phyloP scores from a whole-genome alignment of 1,140 invertebrate species.

The Pseudomyrmex dendroicus region DNA sequence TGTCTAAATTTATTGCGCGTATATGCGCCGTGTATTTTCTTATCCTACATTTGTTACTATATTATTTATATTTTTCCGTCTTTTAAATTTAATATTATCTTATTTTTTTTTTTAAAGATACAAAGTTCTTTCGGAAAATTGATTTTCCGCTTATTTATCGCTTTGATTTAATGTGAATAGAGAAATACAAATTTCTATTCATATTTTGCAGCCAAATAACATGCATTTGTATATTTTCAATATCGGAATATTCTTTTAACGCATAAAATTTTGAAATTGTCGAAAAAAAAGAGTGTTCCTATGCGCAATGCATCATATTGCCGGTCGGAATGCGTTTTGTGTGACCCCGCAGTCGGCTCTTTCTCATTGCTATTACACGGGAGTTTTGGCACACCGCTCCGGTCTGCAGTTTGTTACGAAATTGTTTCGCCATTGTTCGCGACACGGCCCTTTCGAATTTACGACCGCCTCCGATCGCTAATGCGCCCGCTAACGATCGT shows the following conservation, averaged over 20 bases:
- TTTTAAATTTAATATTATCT: too few species aligned
- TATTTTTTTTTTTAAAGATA: too few species aligned
- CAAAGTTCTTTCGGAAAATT: too few species aligned
- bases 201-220: too few species aligned
- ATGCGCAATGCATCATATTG: slow-evolving; percentile 61
- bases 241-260: neutral
- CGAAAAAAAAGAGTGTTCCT: slow-evolving; percentile 30
- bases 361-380: slow-evolving; percentile 41
- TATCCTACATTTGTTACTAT: too few species aligned
- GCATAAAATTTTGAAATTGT: neutral
- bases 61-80: too few species aligned
- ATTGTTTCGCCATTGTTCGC: slow-evolving; percentile 78
- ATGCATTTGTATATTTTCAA: too few species aligned
- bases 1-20: neutral
- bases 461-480: slow-evolving; percentile 64
- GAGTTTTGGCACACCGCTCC: slow-evolving; percentile 56
- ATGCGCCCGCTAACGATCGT: slow-evolving; percentile 71
- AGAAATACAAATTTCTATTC: too few species aligned
- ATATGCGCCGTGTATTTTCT: neutral
- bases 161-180: too few species aligned
- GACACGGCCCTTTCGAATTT: slow-evolving; percentile 67
- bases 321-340: slow-evolving; percentile 65
- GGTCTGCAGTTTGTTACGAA: slow-evolving; percentile 68
- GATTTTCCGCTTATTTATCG: too few species aligned
- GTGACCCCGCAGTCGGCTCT: slow-evolving; percentile 29